Evolutionary conservation across 2,797 vertebrate species (phyloP).

Genomic region (Threskiornis aethiopicus): DNA sequence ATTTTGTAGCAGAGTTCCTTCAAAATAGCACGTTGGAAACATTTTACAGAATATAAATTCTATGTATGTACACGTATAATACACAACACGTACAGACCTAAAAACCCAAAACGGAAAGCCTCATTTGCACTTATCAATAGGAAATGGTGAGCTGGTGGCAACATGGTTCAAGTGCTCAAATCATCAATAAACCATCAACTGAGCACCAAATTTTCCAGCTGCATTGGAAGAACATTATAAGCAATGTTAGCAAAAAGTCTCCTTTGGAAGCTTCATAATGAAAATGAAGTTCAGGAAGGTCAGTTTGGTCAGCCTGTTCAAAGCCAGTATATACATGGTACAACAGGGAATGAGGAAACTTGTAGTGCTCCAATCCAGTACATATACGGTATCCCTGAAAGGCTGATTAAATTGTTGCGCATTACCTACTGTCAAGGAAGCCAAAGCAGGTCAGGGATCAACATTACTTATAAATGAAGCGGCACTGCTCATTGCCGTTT

Average conservation of each 20-base stretch:
- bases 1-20: neutral
- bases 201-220: neutral
- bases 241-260: neutral
- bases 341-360: neutral
- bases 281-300: neutral
- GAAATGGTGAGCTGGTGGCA: neutral
- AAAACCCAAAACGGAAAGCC: neutral
- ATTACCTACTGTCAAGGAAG: neutral
- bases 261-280: neutral
- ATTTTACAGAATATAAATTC: conserved; percentile 25
- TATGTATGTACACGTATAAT: neutral
- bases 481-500: neutral
- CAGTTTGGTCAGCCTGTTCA: neutral
- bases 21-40: neutral
- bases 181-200: neutral
- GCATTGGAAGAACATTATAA: neutral
- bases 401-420: neutral
- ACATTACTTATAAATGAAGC: neutral
- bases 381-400: neutral
- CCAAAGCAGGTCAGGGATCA: neutral
- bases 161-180: neutral
- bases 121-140: neutral
- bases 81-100: neutral
- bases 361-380: neutral
- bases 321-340: neutral